Evolutionary conservation across 2,113 vertebrate species (phyloP).

Genomic region (Macroglossus sobrinus): DNA sequence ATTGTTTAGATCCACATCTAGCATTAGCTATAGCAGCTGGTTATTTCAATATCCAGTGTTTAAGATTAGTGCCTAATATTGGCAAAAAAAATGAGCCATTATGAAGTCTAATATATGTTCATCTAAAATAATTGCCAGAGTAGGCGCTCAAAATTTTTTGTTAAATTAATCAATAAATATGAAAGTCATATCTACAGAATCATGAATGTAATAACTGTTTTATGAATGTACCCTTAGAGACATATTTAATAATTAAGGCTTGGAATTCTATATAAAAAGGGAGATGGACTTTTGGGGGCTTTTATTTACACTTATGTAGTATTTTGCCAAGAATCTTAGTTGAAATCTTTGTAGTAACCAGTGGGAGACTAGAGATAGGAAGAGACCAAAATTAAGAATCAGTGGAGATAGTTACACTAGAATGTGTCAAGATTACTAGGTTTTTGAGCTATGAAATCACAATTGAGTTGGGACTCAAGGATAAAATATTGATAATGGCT

Average conservation of each 20-base stretch:
- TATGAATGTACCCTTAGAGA: neutral
- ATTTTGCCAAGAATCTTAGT: neutral
- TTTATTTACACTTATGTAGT: neutral
- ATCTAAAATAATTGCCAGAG: neutral
- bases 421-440: neutral
- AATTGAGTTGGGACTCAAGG: neutral
- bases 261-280: neutral
- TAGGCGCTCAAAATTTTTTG: neutral
- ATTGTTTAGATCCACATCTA: neutral
- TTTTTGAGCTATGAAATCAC: neutral
- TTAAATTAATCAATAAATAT: neutral
- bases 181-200: neutral
- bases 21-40: neutral
- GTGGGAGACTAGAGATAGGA: neutral
- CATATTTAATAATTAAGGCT: neutral
- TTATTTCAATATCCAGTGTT: neutral
- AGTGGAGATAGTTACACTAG: neutral
- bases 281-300: neutral
- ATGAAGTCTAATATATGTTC: neutral
- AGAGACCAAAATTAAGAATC: neutral
- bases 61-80: neutral
- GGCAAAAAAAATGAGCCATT: neutral
- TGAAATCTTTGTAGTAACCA: neutral
- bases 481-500: neutral
- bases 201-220: neutral